Base-by-base conservation (phyloP, 2,113 vertebrate genomes). In the Synodontis membranacea region DNA sequence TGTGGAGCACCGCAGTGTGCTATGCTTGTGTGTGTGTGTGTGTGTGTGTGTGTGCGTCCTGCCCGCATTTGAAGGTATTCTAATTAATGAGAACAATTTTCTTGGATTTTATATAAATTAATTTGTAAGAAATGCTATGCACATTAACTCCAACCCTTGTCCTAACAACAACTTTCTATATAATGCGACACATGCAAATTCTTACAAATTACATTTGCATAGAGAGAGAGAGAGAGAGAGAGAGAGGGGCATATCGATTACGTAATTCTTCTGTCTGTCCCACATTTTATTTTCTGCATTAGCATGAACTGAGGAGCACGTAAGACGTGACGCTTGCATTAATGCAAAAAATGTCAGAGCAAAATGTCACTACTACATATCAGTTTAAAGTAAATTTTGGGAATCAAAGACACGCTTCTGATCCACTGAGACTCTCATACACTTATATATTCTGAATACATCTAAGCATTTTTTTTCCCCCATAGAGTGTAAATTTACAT, bases 21-120 rank as follows among this genome's bases (percentile, higher is more conserved):
- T 91, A 83, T 86, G 91, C 89, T 46, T 86, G 86, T 87, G 88
- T 86, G 85, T 90, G 56, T 23, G 50, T 78, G 75, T 84, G 46
- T 68, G 54, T 70, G 25, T 46, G 42, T 12, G 75, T 78, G 75
- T 52, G 75, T 80, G 78, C 56, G 50, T 58, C 12, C 50, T 19
- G 19, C 34, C 19, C 37, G 25, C 42, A 72, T 25, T 21, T 72
- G 21, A 72, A 72, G 12, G 46, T 31, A 19, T 78, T 78, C 1
- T 31, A 15, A 50, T 78, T 50, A 78, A 50, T 31, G 7, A 76
- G 15, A 50, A 78, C 25, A 19, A 19, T 78, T 50, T 19, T 28
- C 46, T 50, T 50, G 12, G 74, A 78, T 50, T 78, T 78, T 46
- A 78, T 46, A 12, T 46, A 11, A 46, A 15, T 75, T n/a, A 0